A percentile compares a stretch with the other conserved stretches of the same genome.
These are phyloP conservation scores for Iselma pallidipennis DNA, from an alignment of 2,888 invertebrate genomes.

Conservation along the genomic window DNA sequence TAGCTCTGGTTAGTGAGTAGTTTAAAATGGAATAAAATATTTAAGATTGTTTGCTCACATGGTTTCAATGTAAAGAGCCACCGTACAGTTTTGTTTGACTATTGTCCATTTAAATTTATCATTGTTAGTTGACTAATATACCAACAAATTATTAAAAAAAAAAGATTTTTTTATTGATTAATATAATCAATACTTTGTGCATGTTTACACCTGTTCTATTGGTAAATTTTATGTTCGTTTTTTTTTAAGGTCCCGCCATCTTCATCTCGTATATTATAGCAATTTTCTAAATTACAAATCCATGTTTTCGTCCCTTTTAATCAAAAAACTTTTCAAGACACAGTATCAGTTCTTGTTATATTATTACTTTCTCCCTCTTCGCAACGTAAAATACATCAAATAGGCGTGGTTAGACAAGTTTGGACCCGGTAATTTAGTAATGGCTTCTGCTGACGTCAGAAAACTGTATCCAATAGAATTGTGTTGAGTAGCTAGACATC, in stretches of 20 bases:
- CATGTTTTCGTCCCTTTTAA: slow-evolving; percentile 6
- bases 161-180: background rate
- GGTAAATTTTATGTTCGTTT: background rate
- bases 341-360: background rate
- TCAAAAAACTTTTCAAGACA: background rate
- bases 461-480: slow-evolving; percentile 32
- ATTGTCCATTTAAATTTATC: slow-evolving; percentile 27
- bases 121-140: background rate
- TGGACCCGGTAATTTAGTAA: slow-evolving; percentile 42
- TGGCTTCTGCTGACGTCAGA: slow-evolving; percentile 41
- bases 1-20: slow-evolving; percentile 52
- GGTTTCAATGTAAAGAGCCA: slow-evolving; percentile 27
- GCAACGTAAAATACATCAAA: background rate
- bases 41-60: slow-evolving; percentile 48
- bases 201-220: background rate
- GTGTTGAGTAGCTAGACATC: slow-evolving; percentile 9
- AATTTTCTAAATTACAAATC: slow-evolving; percentile 17
- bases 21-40: slow-evolving; percentile 50
- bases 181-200: background rate
- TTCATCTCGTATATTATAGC: background rate
- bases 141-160: background rate
- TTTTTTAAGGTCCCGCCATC: too few relatives aligned
- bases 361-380: background rate
- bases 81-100: slow-evolving; percentile 39
- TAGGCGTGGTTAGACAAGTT: slow-evolving; percentile 28